Percentiles rank a stretch among this genome's conserved stretches.
These are phyloP conservation scores for Apis mellifera DNA, from an alignment of 1,140 invertebrate species.

Conservation along the genomic window Amel_HAv3.1 CM009938.2:6997501-6998000, in stretches of 20 bases:
- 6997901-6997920: slow-evolving; percentile 45
- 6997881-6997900: slow-evolving; percentile 13
- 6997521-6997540: slow-evolving; percentile 46
- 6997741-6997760: slow-evolving; percentile 71
- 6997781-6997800: slow-evolving; percentile 37
- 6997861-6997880: slow-evolving; percentile 34
- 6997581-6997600: background rate
- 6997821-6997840: background rate
- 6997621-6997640: slow-evolving; percentile 18
- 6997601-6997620: background rate
- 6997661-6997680: background rate
- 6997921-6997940: slow-evolving; percentile 45
- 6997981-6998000: slow-evolving; percentile 9
- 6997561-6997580: slow-evolving; percentile 19
- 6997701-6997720: slow-evolving; percentile 29
- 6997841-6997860: slow-evolving; percentile 36
- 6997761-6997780: slow-evolving; percentile 70
- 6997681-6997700: background rate
- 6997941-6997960: slow-evolving; percentile 7
- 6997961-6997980: slow-evolving; percentile 16
- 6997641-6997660: slow-evolving; percentile 14
- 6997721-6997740: slow-evolving; percentile 47
- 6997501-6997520: slow-evolving; percentile 43
- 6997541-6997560: slow-evolving; percentile 25
- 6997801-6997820: slow-evolving; percentile 24